Conservation (phyloP, 1,140 invertebrate genomes). For the Drosophila azteca region DNA sequence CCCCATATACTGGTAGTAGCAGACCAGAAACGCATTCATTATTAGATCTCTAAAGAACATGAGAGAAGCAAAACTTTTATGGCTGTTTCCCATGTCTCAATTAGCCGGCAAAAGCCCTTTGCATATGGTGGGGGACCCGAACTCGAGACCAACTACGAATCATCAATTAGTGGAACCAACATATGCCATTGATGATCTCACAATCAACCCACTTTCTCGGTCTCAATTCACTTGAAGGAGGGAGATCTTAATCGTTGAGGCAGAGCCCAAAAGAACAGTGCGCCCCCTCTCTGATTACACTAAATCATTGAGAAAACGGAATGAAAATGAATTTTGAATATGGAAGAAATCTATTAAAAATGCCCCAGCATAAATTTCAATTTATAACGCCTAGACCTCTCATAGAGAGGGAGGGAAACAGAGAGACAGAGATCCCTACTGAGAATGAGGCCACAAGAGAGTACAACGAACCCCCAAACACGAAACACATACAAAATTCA, state of each 20-base stretch:
- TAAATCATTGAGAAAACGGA: slow-evolving; percentile 69
- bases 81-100: slow-evolving; percentile 58
- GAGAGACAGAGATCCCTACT: slow-evolving; percentile 20
- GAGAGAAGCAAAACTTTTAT: slow-evolving; percentile 17
- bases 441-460: slow-evolving; percentile 48
- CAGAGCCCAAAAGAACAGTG: slow-evolving; percentile 26
- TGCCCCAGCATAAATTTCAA: slow-evolving; percentile 80
- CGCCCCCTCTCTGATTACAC: slow-evolving; percentile 64
- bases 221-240: slow-evolving; percentile 45
- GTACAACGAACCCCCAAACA: slow-evolving; percentile 58
- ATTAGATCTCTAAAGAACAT: slow-evolving; percentile 16
- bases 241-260: slow-evolving; percentile 72
- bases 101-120: slow-evolving; percentile 64
- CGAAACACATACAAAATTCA: slow-evolving; percentile 27
- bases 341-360: slow-evolving; percentile 75
- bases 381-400: slow-evolving; percentile 72
- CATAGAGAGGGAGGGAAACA: slow-evolving; percentile 22
- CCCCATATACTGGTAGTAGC: neutral
- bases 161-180: slow-evolving; percentile 45
- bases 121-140: slow-evolving; percentile 1
- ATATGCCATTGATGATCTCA: slow-evolving; percentile 69
- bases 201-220: slow-evolving; percentile 63
- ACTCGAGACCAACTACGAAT: slow-evolving; percentile 17
- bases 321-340: slow-evolving; percentile 76
- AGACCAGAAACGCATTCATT: slow-evolving; percentile 1